phyloP scores from a whole-genome alignment of 2,797 vertebrate genomes.

The Xiphophorus birchmanni region DNA sequence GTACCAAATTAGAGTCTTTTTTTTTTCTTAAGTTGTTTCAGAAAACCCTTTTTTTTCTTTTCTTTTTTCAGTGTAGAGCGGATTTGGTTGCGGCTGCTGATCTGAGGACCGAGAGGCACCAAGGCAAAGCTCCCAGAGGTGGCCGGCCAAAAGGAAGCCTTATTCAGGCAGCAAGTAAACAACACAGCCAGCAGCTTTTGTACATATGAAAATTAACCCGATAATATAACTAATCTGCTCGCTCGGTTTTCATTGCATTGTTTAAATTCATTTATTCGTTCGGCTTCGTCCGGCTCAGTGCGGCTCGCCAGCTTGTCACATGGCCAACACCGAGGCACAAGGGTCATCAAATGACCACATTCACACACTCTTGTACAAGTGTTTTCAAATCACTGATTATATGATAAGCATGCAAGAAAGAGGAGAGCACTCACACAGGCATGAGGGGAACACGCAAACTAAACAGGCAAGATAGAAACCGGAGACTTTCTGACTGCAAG shows the following conservation, averaged over 20 bases:
- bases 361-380: not conserved
- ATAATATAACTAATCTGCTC: not conserved
- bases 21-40: no score
- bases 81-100: not conserved
- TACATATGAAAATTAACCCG: not conserved
- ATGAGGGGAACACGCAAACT: not conserved
- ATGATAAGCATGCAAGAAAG: not conserved
- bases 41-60: no score
- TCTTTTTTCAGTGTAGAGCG: not conserved
- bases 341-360: not conserved
- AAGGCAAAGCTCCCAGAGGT: constrained; percentile 12
- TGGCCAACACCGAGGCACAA: not conserved
- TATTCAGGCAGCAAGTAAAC: constrained; percentile 21
- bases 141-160: constrained; percentile 7
- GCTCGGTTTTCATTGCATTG: not conserved
- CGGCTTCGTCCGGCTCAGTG: not conserved
- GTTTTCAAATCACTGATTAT: not conserved
- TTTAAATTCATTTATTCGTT: not conserved
- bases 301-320: not conserved
- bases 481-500: not conserved
- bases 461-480: not conserved
- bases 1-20: no score
- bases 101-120: not conserved
- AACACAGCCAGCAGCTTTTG: not conserved
- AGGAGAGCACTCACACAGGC: no score